Evolutionary conservation across 1,140 invertebrate species (phyloP).

Genomic region (Phthorimaea operculella): DNA sequence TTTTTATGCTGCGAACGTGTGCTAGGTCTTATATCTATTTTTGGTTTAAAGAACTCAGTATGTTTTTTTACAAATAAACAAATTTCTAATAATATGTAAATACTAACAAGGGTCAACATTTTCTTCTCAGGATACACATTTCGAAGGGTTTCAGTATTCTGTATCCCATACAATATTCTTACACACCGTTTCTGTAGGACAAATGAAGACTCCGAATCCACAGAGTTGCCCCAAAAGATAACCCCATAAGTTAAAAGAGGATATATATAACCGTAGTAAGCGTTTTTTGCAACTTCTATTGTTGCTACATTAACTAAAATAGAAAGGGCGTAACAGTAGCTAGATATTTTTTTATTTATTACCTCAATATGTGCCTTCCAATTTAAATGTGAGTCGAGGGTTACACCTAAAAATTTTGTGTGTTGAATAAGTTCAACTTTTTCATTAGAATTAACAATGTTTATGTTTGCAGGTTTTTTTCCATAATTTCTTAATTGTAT

Average conservation of each 20-base stretch:
- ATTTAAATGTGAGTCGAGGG: neutral
- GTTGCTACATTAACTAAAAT: neutral
- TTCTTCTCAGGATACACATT: neutral
- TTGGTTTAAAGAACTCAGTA: neutral
- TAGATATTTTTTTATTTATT: neutral
- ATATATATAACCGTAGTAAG: neutral
- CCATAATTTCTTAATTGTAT: neutral
- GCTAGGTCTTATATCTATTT: neutral
- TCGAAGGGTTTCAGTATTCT: neutral
- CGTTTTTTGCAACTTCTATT: neutral
- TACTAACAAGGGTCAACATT: neutral
- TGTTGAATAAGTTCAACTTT: neutral
- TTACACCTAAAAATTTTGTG: neutral
- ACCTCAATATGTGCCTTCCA: neutral
- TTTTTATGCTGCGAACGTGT: no score
- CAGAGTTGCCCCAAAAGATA: neutral
- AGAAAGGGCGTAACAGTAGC: neutral
- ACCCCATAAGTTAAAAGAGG: neutral
- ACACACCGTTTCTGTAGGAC: neutral
- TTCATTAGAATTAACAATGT: neutral
- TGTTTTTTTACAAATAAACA: neutral
- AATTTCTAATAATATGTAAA: neutral
- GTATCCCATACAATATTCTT: neutral
- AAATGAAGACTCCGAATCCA: neutral
- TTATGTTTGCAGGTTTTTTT: neutral